Base-by-base conservation (phyloP, 2,113 vertebrate species). In the Chamaea fasciata region DNA sequence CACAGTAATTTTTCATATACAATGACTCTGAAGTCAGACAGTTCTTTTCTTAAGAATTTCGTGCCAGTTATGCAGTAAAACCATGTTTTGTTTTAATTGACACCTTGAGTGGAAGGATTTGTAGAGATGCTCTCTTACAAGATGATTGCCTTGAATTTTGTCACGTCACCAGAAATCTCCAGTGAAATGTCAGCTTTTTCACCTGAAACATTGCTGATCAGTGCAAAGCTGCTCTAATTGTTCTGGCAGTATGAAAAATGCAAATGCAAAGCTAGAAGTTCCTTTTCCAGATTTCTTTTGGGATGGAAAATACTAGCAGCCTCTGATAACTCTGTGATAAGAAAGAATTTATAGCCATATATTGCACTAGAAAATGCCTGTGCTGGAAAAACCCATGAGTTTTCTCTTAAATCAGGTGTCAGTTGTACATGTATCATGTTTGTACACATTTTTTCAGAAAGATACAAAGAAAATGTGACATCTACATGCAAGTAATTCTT, bases 341-440 rank as follows among this genome's bases (percentile, higher is more conserved):
- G n/a, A 69, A 65, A 83, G 27, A 56, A n/a, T 23, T 59, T 80
- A 35, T 52, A 59, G 24, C 6, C 2, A 21, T 49, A 6, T 52
- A 55, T 37, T 67, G 12, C 33, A 59, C 6, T 28, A 50, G 70
- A 74, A 52, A 87, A 74, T 27, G 18, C n/a, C 31, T 56, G 7
- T 52, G 4, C 27, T 68, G 7, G 24, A 15, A 70, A 81, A 76
- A 87, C 10, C 2, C 3, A 44, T 17, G 5, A 75, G 3, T 39
- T 87, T 63, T 87, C n/a, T 84, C 13, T 57, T 47, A 83, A 68
- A 92, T 84, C 10, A 17, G 5, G 6, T 26, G 24, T 41, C 10
- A 64, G 13, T 3, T 47, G 3, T 41, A 15, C 0, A 0, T 53
- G 4, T 44, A 17, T 27, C 1, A 0, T 65, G 3, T 44, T 16